phyloP scores from a whole-genome alignment of 2,797 vertebrate genomes.

The Erpetoichthys calabaricus region DNA sequence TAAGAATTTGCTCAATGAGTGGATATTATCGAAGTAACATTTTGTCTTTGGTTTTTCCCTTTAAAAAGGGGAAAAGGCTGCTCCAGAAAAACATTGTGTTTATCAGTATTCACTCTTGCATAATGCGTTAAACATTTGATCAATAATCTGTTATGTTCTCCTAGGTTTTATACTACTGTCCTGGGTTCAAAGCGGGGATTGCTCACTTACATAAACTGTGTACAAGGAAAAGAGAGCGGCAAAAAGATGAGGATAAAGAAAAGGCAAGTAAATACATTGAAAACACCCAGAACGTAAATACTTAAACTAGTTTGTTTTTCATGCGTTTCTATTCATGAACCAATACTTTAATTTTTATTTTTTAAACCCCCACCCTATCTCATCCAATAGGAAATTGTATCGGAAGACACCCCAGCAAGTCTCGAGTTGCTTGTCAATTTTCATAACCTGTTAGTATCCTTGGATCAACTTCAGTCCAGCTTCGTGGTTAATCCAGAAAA shows the following conservation, averaged over 20 bases:
- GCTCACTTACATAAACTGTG: slow-evolving; percentile 67
- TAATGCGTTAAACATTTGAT: background rate
- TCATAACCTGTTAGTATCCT: slow-evolving; percentile 71
- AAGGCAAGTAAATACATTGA: slow-evolving; percentile 38
- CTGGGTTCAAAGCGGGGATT: slow-evolving; percentile 79
- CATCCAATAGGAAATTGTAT: slow-evolving; percentile 34
- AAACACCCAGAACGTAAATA: no score
- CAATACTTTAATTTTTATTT: no score
- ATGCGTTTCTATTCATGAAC: no score
- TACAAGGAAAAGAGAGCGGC: slow-evolving; percentile 59
- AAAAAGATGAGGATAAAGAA: slow-evolving; percentile 49
- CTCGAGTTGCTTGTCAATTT: slow-evolving; percentile 79
- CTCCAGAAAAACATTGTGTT: slow-evolving; percentile 1
- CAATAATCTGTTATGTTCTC: slow-evolving; percentile 1
- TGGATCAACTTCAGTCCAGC: slow-evolving; percentile 83
- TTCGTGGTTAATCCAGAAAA: slow-evolving; percentile 77
- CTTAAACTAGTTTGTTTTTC: no score
- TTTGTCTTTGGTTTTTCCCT: background rate
- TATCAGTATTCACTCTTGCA: background rate
- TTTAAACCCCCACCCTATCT: no score
- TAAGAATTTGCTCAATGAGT: no score
- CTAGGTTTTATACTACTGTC: slow-evolving; percentile 89
- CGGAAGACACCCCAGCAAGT: slow-evolving; percentile 56
- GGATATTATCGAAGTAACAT: no score
- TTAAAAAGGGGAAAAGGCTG: background rate